Percentiles rank a stretch among this genome's conserved stretches.
These are phyloP conservation scores for Mesorhabditis sp. DNA, from an alignment of 2,888 invertebrate species.

Conservation along the genomic window DNA sequence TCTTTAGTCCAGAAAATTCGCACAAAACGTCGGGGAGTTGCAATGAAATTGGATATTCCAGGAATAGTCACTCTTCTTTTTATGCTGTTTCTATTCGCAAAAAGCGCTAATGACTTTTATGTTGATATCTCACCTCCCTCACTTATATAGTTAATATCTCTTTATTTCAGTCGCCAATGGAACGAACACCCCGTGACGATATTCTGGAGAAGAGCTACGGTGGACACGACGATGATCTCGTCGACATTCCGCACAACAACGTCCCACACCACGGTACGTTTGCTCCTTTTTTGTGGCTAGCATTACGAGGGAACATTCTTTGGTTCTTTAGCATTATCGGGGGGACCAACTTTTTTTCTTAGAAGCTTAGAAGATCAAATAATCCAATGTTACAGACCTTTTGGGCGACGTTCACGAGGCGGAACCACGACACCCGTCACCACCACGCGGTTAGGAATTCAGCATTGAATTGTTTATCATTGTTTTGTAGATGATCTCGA, in stretches of 20 bases:
- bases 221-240: slow-evolving; percentile 1
- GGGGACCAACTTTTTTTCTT: too few species aligned
- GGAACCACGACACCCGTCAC: background rate
- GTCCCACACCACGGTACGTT: background rate
- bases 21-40: too few species aligned
- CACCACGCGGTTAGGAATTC: background rate
- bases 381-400: background rate
- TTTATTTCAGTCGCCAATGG: slow-evolving; percentile 2
- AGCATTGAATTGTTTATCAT: background rate
- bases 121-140: too few species aligned
- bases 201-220: slow-evolving; percentile 6
- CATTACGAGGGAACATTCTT: too few species aligned
- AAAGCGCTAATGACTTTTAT: too few species aligned
- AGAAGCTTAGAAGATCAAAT: too few species aligned
- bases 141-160: background rate
- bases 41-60: too few species aligned
- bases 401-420: background rate
- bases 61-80: too few species aligned
- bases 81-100: too few species aligned
- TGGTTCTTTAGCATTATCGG: too few species aligned
- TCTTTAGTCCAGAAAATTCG: too few species aligned
- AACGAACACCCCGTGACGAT: background rate
- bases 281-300: too few species aligned
- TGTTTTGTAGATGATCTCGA: slow-evolving; percentile 1
- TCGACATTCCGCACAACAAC: background rate